Percentiles rank a stretch among this genome's conserved stretches.
Evolutionary conservation across 2,888 invertebrate species (phyloP).

Genomic region (Timema podura): DNA sequence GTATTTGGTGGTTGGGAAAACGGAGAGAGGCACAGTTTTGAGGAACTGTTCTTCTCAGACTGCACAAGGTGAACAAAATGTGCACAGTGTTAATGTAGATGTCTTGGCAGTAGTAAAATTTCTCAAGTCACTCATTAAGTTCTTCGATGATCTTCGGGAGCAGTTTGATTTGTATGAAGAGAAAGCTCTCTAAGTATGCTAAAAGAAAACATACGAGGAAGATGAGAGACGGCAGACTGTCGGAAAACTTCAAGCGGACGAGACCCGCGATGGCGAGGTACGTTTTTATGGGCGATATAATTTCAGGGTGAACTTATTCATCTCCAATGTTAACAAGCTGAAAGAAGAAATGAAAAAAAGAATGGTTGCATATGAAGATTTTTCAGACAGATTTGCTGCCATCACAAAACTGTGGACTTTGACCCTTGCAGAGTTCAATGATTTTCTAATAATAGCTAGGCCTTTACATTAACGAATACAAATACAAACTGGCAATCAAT

Average conservation of each 20-base stretch:
- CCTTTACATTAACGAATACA: no score
- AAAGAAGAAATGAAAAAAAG: conserved; percentile 1
- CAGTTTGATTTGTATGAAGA: conserved; percentile 10
- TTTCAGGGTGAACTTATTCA: no score
- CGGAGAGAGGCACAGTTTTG: background rate
- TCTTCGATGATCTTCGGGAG: conserved; percentile 1
- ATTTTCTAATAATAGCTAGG: no score
- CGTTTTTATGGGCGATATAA: no score
- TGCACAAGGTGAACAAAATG: background rate
- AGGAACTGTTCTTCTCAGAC: background rate
- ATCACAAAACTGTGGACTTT: background rate
- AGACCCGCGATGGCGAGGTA: no score
- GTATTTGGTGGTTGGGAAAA: no score
- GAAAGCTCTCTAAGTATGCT: background rate
- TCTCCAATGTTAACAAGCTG: no score
- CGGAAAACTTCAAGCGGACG: no score
- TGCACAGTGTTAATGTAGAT: background rate
- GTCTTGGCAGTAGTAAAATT: background rate
- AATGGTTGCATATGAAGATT: background rate
- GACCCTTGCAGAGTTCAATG: no score
- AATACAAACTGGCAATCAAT: no score
- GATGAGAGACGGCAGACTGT: background rate
- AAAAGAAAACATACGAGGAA: background rate
- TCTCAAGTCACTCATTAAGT: background rate
- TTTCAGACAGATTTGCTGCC: background rate